phyloP scores from a whole-genome alignment of 2,113 vertebrate species.

The Xiphophorus hellerii region DNA sequence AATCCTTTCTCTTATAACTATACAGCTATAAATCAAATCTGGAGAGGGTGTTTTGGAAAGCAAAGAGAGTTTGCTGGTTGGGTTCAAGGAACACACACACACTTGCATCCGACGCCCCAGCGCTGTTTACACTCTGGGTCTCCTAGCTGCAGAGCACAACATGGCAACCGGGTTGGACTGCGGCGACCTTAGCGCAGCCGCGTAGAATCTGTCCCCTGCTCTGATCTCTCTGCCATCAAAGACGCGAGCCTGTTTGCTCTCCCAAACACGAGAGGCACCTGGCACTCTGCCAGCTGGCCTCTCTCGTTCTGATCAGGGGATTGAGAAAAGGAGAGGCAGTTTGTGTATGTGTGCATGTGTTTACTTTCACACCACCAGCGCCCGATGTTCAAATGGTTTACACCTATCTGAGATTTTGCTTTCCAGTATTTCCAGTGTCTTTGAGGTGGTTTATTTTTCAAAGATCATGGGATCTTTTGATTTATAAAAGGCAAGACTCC shows the following conservation, averaged over 20 bases:
- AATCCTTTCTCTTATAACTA: slow-evolving; percentile 8
- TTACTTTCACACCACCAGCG: slow-evolving; percentile 31
- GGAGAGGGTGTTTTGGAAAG: slow-evolving; percentile 37
- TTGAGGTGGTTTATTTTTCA: slow-evolving; percentile 40
- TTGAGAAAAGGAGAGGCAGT: slow-evolving; percentile 33
- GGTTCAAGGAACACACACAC: slow-evolving; percentile 8
- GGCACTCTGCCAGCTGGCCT: slow-evolving; percentile 55
- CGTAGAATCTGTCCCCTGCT: slow-evolving; percentile 73
- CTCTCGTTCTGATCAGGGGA: slow-evolving; percentile 43
- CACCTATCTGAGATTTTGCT: slow-evolving; percentile 44
- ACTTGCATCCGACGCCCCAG: slow-evolving; percentile 43
- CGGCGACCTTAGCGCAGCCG: slow-evolving; percentile 66
- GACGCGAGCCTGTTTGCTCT: slow-evolving; percentile 73
- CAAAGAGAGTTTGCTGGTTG: slow-evolving; percentile 12
- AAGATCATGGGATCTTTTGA: neutral
- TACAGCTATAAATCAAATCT: slow-evolving; percentile 29
- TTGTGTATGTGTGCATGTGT: slow-evolving; percentile 20
- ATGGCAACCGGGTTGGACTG: slow-evolving; percentile 65
- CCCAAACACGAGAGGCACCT: slow-evolving; percentile 72
- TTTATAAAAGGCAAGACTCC: neutral
- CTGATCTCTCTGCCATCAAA: slow-evolving; percentile 78
- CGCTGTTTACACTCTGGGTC: slow-evolving; percentile 61
- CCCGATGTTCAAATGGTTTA: slow-evolving; percentile 48
- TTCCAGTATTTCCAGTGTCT: slow-evolving; percentile 34
- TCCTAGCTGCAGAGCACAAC: slow-evolving; percentile 80